phyloP scores from a whole-genome alignment of 2,797 vertebrate species.

The Gobio occitaniae region DNA sequence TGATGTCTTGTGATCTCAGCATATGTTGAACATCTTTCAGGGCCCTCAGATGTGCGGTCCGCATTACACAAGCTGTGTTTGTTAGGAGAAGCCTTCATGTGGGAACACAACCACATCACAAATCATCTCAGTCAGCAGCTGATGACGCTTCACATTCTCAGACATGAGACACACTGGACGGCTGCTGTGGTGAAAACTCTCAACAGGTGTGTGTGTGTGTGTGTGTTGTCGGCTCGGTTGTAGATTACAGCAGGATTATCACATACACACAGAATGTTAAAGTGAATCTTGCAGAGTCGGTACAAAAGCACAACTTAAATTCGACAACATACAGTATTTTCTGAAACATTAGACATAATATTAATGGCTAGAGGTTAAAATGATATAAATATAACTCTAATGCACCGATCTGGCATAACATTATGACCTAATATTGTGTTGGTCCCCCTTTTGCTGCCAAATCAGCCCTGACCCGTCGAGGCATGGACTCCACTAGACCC shows the following conservation, averaged over 20 bases:
- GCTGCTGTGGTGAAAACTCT: not conserved
- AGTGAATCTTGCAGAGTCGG: too few species aligned
- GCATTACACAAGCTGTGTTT: slow-evolving; percentile 19
- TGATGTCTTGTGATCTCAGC: not conserved
- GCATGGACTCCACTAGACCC: too few species aligned
- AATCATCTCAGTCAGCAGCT: slow-evolving; percentile 27
- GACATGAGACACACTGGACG: not conserved
- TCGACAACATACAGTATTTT: not conserved
- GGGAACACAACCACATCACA: slow-evolving; percentile 26
- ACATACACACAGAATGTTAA: not conserved
- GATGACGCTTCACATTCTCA: slow-evolving; percentile 28
- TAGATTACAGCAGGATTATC: not conserved
- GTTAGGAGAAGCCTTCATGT: slow-evolving; percentile 6
- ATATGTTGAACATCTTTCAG: slow-evolving; percentile 13
- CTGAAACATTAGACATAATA: not conserved
- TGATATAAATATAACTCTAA: too few species aligned
- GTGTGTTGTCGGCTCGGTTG: not conserved
- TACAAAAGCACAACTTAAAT: not conserved
- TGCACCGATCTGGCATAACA: too few species aligned
- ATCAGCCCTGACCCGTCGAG: too few species aligned
- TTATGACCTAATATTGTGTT: too few species aligned
- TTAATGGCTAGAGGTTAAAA: not conserved
- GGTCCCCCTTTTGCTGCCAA: too few species aligned
- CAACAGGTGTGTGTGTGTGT: slow-evolving; percentile 27
- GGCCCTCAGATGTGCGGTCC: not conserved